These are phyloP conservation scores for Eremobia ochroleuca DNA, from an alignment of 2,888 invertebrate species.

Conservation along the genomic window DNA sequence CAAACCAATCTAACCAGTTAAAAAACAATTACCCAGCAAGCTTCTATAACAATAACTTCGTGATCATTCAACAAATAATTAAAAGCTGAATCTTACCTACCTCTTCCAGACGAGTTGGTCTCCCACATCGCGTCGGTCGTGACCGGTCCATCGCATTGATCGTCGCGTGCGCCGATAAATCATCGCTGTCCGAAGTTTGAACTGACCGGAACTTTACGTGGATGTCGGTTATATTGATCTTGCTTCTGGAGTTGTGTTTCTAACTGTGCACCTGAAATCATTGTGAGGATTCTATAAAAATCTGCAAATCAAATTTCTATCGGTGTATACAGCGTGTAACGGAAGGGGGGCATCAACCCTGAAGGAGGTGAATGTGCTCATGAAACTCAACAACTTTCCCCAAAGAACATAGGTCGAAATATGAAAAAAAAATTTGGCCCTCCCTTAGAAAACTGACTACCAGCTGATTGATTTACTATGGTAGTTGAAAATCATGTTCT, in stretches of 20 bases:
- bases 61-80: constrained; percentile 65
- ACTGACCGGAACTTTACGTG: constrained; percentile 58
- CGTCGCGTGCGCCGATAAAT: constrained; percentile 69
- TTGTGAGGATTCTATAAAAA: no score
- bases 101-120: constrained; percentile 42
- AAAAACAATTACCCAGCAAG: constrained; percentile 47
- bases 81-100: constrained; percentile 40
- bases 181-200: constrained; percentile 58
- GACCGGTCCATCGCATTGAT: constrained; percentile 60
- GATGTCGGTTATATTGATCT: constrained; percentile 21
- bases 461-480: no score
- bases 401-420: no score
- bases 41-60: constrained; percentile 54
- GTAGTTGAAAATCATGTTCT: no score
- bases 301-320: not conserved
- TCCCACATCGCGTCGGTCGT: constrained; percentile 65
- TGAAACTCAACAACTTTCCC: no score
- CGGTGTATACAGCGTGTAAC: no score
- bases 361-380: no score
- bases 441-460: no score
- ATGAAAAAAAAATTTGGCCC: no score
- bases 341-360: no score
- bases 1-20: constrained; percentile 18
- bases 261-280: not conserved
- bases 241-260: not conserved